Evolutionary conservation across 1,140 invertebrate species (phyloP), one percentile per base, ranked within the genome.

Genomic region (Plectrocnemia conspersa): DNA sequence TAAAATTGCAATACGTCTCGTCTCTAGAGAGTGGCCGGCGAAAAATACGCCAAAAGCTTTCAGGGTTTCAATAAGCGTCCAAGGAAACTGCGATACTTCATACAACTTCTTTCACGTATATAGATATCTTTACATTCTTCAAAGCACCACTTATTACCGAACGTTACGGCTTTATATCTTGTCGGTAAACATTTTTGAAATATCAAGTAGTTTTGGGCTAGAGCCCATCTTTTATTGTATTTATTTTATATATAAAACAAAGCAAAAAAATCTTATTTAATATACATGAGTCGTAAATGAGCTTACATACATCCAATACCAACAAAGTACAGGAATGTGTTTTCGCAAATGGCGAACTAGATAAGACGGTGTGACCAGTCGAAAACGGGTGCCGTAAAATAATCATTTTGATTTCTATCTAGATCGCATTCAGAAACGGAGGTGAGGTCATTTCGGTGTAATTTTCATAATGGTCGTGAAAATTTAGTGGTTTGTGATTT

Each of bases 351-450:
- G 29, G 27, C 35, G 48, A 27, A 11, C 24, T n/a, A 13, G 35
- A 50, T 41, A 50, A 38, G 48, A 11, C 21, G 7, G 10, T 38
- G 48, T 38, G 16, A 40, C 24, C 21, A 50, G 19, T 18, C 27
- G 19, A 19, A 33, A 44, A 54, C 13, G 11, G 23, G 32, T 24
- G 42, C 45, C 36, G 54, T 58, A 54, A 48, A 58, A 41, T 52
- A 40, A 58, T n/a, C n/a, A n/a, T 58, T 58, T 47, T n/a, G 50
- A 58, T 54, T 1, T 25, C 22, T 44, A 54, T 54, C 52, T 23
- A 16, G 27, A 45, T 27, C 52, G 46, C 52, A 42, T n/a, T n/a
- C n/a, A n/a, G n/a, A n/a, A n/a, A n/a, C n/a, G n/a, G n/a, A n/a
- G n/a, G n/a, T n/a, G n/a, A n/a, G n/a, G n/a, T n/a, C n/a, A n/a